Percentiles rank a stretch among this genome's conserved stretches.
Evolutionary conservation across 2,113 vertebrate genomes (phyloP).

Genomic region (Pungitius pungitius): DNA sequence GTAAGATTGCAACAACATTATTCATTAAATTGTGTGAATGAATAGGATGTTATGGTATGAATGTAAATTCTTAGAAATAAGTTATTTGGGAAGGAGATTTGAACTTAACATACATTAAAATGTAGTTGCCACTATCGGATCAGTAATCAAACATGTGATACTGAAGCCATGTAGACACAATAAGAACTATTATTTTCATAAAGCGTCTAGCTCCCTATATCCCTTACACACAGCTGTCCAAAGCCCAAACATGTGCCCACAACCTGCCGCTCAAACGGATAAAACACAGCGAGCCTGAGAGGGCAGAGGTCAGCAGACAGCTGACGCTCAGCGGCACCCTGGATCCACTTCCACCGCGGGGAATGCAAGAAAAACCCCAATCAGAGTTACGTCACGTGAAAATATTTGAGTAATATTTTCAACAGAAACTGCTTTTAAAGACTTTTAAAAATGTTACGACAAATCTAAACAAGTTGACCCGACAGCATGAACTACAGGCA

Average conservation of each 20-base stretch:
- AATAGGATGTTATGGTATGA: neutral
- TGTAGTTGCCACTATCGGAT: neutral
- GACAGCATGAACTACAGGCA: neutral
- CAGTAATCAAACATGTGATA: neutral
- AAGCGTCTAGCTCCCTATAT: conserved; percentile 3
- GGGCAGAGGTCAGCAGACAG: conserved; percentile 13
- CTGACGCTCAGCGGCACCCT: conserved; percentile 13
- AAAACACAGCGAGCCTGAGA: neutral
- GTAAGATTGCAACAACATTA: neutral
- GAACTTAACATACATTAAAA: neutral
- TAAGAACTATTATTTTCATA: neutral
- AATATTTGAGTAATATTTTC: too few species aligned
- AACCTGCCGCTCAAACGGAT: conserved; percentile 9
- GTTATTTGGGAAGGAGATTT: neutral
- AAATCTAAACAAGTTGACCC: neutral
- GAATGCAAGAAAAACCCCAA: neutral
- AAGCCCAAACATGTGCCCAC: conserved; percentile 6
- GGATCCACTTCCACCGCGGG: neutral
- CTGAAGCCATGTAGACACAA: neutral
- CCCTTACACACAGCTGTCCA: conserved; percentile 3
- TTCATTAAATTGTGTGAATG: too few species aligned
- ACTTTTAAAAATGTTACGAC: neutral
- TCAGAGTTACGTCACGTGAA: neutral
- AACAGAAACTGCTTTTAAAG: neutral
- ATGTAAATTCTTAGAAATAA: neutral